Percentiles rank a stretch among this genome's conserved stretches.
phyloP scores from a whole-genome alignment of 2,888 invertebrate genomes.

The Protonemura montana region DNA sequence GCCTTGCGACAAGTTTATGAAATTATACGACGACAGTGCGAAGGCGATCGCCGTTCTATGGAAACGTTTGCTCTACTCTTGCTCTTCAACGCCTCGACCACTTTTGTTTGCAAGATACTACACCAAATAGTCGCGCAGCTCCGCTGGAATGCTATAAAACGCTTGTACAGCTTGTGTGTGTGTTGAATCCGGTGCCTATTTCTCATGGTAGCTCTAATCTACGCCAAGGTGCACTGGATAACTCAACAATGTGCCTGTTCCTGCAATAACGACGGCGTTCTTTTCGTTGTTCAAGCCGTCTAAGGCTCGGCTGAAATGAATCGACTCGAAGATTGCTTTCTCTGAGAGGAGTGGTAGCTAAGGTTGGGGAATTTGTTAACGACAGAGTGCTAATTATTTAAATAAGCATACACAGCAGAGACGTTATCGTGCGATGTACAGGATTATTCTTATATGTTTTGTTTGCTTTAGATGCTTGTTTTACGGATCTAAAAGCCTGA shows the following conservation, averaged over 20 bases:
- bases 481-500: slow-evolving; percentile 41
- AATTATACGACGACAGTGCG: not conserved
- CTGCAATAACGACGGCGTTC: not conserved
- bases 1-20: slow-evolving; percentile 14
- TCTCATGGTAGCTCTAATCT: not conserved
- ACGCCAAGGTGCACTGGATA: not conserved
- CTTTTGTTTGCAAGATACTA: not conserved
- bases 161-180: not conserved
- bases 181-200: not conserved
- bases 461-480: slow-evolving; percentile 45
- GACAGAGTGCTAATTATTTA: slow-evolving; percentile 14
- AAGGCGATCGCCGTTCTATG: not conserved
- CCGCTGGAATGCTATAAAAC: not conserved
- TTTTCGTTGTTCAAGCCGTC: not conserved
- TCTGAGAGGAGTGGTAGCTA: slow-evolving; percentile 2
- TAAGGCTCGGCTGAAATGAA: not conserved
- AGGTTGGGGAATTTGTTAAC: slow-evolving; percentile 1
- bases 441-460: slow-evolving; percentile 35
- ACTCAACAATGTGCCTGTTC: slow-evolving; percentile 5
- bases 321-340: not conserved
- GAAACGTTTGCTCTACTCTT: not conserved
- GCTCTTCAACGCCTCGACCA: slow-evolving; percentile 5
- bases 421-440: slow-evolving; percentile 29
- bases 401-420: slow-evolving; percentile 3
- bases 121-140: not conserved